Percentiles rank a stretch among this genome's conserved stretches.
Evolutionary conservation across 2,797 vertebrate genomes (phyloP).

Genomic region (Trachops cirrhosus): DNA sequence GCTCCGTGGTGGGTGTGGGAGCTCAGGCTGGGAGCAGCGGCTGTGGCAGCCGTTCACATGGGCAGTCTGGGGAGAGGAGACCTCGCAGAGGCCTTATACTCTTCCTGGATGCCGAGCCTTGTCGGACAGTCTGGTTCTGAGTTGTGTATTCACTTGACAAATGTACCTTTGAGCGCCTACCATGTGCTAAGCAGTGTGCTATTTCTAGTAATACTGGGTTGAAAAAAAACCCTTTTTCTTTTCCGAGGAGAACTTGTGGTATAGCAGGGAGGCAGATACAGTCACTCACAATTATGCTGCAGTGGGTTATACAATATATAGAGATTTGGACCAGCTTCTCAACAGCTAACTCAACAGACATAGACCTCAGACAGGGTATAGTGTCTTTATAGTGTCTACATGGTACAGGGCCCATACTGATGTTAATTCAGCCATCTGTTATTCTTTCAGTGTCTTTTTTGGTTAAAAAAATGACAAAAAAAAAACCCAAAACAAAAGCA

Average conservation of each 20-base stretch:
- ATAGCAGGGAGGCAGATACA: not conserved
- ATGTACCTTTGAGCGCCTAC: not conserved
- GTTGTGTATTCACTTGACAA: not conserved
- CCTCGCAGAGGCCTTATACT: not conserved
- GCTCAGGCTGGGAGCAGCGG: not conserved
- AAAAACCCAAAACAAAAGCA: too few relatives aligned
- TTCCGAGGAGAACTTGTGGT: too few relatives aligned
- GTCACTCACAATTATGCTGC: not conserved
- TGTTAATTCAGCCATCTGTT: not conserved
- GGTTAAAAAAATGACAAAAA: not conserved
- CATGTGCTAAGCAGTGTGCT: not conserved
- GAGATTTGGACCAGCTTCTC: not conserved
- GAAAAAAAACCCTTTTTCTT: not conserved
- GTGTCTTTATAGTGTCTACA: not conserved
- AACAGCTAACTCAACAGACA: not conserved
- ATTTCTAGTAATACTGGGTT: not conserved
- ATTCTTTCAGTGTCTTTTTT: not conserved
- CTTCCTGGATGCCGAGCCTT: not conserved
- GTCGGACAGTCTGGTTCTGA: not conserved
- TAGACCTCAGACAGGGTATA: not conserved
- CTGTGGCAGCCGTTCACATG: not conserved
- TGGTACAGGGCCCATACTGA: not conserved
- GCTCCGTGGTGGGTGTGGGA: not conserved
- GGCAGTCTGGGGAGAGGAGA: not conserved
- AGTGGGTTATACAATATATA: rapidly evolving